Conservation (phyloP, 2,113 vertebrate species). For the Callipepla californica region DNA sequence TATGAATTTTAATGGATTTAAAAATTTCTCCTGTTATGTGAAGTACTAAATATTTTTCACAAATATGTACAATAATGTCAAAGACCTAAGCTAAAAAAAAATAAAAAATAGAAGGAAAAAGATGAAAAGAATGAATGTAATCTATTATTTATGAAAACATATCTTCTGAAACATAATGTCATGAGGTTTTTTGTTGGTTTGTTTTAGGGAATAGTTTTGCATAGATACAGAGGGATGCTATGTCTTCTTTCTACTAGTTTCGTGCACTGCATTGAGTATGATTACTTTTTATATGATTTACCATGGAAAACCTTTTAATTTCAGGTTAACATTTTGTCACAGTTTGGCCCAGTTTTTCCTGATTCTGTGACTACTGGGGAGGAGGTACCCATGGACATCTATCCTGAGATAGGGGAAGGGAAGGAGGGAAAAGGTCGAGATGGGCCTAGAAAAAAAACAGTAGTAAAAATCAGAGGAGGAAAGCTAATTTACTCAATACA, state of each 20-base stretch:
- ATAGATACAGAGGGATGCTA: not conserved
- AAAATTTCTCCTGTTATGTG: not conserved
- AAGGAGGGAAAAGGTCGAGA: too few relatives aligned
- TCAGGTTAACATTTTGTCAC: not conserved
- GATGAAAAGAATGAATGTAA: too few relatives aligned
- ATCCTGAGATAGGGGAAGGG: too few relatives aligned
- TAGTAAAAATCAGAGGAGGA: too few relatives aligned
- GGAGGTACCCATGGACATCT: too few relatives aligned
- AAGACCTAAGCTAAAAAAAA: not conserved
- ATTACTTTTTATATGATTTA: not conserved
- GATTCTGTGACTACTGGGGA: too few relatives aligned
- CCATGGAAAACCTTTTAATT: not conserved
- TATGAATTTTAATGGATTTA: conserved; percentile 34
- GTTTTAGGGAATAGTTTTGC: not conserved
- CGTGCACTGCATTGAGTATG: not conserved
- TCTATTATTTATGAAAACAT: not conserved
- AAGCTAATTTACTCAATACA: too few relatives aligned
- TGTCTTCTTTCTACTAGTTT: not conserved
- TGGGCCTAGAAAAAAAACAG: too few relatives aligned
- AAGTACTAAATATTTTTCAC: conserved; percentile 19
- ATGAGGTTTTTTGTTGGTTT: not conserved
- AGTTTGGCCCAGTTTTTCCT: too few relatives aligned
- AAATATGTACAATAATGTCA: not conserved
- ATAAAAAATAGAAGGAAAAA: rapidly evolving
- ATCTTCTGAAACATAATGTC: not conserved